Base-by-base conservation (phyloP, 1,140 invertebrate species). In the Propsilocerus akamusi region DNA sequence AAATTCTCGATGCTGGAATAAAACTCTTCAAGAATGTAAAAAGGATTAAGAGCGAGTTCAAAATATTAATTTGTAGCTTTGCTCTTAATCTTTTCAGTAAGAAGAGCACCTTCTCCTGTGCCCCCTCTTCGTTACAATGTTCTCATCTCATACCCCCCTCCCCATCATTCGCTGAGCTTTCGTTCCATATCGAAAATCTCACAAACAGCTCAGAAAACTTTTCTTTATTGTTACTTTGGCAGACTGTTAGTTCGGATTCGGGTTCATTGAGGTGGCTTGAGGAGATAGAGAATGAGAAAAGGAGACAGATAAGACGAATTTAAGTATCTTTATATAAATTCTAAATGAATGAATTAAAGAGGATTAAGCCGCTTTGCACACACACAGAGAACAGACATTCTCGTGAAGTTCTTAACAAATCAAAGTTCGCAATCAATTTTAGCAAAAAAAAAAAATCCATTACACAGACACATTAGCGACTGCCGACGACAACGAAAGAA, bases 11-110 rank as follows among this genome's bases (percentile, higher is more conserved):
- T 20, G n/a, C n/a, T n/a, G n/a, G n/a, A n/a, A n/a, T 20, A 41
- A 41, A 41, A 41, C 34, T 41, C 34, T 41, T 41, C 34, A 41
- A 41, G 34, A 41, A 41, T 41, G 34, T 41, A 41, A 41, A 41
- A 41, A 41, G 34, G 34, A 41, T 41, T 41, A 41, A 41, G 34
- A 41, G 34, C 34, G 17, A 41, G 34, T 41, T 41, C 34, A 41
- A 41, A 41, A 41, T 41, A 41, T 41, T 41, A 41, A 41, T 41
- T 41, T 41, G 34, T 41, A 41, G 34, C 34, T 41, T 41, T 41
- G n/a, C 34, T 14, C 17, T 41, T 41, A 41, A 41, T 41, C 34
- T 41, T 41, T 41, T 41, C 14, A 17, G n/a, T n/a, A n/a, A n/a
- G n/a, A n/a, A n/a, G n/a, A n/a, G n/a, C n/a, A n/a, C n/a, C n/a